phyloP scores from a whole-genome alignment of 1,140 invertebrate species.

The Rhopalosiphum maidis region DNA sequence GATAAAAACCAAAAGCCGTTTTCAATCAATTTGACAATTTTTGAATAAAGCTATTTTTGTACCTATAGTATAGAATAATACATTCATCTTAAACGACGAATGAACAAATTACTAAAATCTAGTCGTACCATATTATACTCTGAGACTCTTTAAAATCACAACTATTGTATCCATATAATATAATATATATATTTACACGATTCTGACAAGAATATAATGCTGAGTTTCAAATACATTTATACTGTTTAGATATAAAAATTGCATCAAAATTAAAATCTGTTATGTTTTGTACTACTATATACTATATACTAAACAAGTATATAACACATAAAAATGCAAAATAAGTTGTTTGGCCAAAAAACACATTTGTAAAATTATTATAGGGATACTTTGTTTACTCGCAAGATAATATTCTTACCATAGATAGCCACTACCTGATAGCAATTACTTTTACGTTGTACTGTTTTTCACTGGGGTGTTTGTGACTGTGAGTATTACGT shows the following conservation, averaged over 20 bases:
- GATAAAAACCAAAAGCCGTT: neutral
- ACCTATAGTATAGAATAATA: neutral
- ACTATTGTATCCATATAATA: neutral
- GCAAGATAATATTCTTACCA: neutral
- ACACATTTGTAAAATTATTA: neutral
- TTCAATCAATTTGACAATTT: neutral
- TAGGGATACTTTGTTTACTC: neutral
- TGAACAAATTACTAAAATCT: neutral
- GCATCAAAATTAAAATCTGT: neutral
- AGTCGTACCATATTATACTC: neutral
- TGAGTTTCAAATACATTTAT: neutral
- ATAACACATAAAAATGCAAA: neutral
- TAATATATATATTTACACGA: neutral
- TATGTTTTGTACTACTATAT: no score
- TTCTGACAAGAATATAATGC: neutral
- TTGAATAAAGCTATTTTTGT: neutral
- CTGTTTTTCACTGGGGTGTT: neutral
- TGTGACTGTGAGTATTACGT: neutral
- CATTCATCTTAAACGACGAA: accelerated
- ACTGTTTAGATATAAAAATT: neutral
- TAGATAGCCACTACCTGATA: neutral
- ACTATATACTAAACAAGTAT: no score
- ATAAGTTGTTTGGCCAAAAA: neutral
- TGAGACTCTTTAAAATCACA: neutral
- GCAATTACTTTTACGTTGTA: neutral